phyloP scores from a whole-genome alignment of 2,797 vertebrate genomes.

The Chrysocyon brachyurus region DNA sequence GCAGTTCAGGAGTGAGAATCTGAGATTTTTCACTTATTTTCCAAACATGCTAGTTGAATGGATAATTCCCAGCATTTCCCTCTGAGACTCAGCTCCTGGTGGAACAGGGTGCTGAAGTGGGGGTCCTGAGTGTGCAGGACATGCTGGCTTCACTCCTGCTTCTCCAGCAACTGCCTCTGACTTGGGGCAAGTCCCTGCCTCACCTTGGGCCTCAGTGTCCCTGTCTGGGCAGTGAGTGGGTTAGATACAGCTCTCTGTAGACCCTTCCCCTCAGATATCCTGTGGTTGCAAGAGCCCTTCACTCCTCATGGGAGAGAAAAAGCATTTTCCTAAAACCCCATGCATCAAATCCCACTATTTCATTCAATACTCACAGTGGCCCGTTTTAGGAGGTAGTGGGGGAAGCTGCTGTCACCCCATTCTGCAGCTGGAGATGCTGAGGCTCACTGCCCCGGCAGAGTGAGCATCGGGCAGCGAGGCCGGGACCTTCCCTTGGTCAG shows the following conservation, averaged over 20 bases:
- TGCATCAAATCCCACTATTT: fast-evolving
- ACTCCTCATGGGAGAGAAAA: background rate
- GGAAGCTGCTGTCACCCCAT: background rate
- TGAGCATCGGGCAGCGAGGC: no score
- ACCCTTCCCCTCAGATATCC: background rate
- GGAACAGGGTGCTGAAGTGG: background rate
- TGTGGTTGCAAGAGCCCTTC: background rate
- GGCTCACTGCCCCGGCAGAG: background rate
- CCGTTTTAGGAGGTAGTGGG: background rate
- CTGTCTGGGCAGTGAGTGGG: background rate
- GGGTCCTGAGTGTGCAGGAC: fast-evolving
- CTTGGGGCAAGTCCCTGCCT: background rate
- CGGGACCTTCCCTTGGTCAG: background rate
- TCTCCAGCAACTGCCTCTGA: background rate
- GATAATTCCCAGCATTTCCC: background rate
- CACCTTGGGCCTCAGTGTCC: background rate
- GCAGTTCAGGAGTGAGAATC: background rate
- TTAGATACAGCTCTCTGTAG: background rate
- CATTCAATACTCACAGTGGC: background rate
- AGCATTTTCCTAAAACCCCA: background rate
- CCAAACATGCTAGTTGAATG: fast-evolving
- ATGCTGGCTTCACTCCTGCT: background rate
- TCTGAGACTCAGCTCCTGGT: background rate
- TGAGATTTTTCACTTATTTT: background rate
- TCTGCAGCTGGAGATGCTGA: background rate